Percentiles rank a stretch among this genome's conserved stretches.
Evolutionary conservation across 2,113 vertebrate genomes (phyloP).

Genomic region (Onychostruthus taczanowskii): DNA sequence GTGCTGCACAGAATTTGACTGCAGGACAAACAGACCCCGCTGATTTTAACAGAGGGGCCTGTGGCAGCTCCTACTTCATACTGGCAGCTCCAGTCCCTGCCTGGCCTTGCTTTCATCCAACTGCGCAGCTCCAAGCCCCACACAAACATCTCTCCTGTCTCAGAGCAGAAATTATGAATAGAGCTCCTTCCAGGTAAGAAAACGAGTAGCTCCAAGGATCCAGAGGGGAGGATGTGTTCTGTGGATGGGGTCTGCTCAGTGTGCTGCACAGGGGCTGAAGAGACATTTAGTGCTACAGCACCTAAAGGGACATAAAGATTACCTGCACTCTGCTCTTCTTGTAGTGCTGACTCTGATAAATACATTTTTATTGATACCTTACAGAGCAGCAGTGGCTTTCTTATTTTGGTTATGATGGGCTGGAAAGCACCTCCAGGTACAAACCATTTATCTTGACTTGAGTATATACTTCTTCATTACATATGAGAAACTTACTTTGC

Average conservation of each 20-base stretch:
- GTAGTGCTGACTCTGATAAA: neutral
- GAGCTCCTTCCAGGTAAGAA: neutral
- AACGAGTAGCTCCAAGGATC: neutral
- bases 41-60: neutral
- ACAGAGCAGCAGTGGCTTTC: neutral
- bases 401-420: neutral
- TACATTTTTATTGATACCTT: neutral
- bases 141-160: neutral
- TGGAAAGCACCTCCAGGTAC: neutral
- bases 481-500: neutral
- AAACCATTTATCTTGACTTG: neutral
- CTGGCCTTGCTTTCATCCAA: neutral
- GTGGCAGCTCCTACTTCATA: rapidly evolving
- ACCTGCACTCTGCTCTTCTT: neutral
- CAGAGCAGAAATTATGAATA: neutral
- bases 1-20: neutral
- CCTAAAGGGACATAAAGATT: neutral
- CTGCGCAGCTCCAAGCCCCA: neutral
- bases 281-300: no score
- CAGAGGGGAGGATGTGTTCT: neutral
- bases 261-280: rapidly evolving
- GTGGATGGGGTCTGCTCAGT: rapidly evolving
- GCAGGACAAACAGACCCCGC: neutral
- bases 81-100: neutral
- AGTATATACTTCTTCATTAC: neutral